A percentile compares a stretch with the other conserved stretches of the same genome.
Evolutionary conservation across 2,888 invertebrate genomes (phyloP).

Genomic region (Scaptomyza cyrtandrae): DNA sequence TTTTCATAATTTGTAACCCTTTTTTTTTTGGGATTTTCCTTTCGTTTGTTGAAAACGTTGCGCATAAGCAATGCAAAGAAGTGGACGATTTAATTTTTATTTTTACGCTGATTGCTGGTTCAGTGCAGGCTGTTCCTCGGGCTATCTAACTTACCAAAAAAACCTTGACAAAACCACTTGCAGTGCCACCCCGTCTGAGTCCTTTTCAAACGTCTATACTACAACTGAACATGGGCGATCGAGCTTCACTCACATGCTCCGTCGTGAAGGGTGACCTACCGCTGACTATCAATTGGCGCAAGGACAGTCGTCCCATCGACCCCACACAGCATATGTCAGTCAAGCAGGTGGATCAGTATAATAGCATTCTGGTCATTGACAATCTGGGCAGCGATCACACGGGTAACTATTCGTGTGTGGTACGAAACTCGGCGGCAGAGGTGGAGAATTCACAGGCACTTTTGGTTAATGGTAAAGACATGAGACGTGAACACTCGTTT

Average conservation of each 20-base stretch:
- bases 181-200: conserved; percentile 91
- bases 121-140: conserved; percentile 5
- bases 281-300: conserved; percentile 90
- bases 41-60: conserved; percentile 17
- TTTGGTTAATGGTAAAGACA: conserved; percentile 91
- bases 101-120: conserved; percentile 18
- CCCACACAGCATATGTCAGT: conserved; percentile 88
- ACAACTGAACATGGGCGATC: conserved; percentile 89
- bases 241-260: conserved; percentile 90
- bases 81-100: conserved; percentile 2
- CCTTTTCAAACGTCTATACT: conserved; percentile 89
- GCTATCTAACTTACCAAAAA: conserved; percentile 27
- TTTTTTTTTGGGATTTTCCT: conserved; percentile 6
- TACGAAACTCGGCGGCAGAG: conserved; percentile 90
- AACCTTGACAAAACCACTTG: conserved; percentile 61
- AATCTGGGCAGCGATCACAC: conserved; percentile 90
- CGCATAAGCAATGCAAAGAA: conserved; percentile 20
- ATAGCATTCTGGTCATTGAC: conserved; percentile 91
- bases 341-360: conserved; percentile 90
- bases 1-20: conserved; percentile 72
- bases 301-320: conserved; percentile 89
- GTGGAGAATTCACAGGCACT: conserved; percentile 90
- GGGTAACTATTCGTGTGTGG: conserved; percentile 91
- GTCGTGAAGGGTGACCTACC: conserved; percentile 91
- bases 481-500: conserved; percentile 16